Conservation (phyloP, 2,797 vertebrate species). For the Channallabes apus region DNA sequence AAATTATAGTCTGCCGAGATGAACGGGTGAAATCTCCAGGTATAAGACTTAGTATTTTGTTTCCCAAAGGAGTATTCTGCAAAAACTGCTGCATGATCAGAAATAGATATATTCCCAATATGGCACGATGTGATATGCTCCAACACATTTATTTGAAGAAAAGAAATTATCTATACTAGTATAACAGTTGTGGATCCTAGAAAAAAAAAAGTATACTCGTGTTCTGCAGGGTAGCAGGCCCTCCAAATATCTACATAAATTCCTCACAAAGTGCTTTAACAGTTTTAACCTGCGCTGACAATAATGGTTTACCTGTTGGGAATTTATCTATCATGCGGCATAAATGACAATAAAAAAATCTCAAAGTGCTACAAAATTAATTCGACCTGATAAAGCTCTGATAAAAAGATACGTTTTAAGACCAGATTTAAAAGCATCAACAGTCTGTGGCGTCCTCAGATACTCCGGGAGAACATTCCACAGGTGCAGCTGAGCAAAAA, state of each 20-base stretch:
- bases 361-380: too few species aligned
- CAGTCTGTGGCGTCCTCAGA: too few species aligned
- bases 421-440: too few species aligned
- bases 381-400: too few species aligned
- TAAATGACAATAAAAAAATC: too few species aligned
- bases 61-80: background rate
- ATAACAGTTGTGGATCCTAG: background rate
- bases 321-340: background rate
- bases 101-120: conserved; percentile 17
- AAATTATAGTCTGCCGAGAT: background rate
- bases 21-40: background rate
- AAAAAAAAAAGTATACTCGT: too few species aligned
- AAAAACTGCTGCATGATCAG: conserved; percentile 21
- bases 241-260: conserved; percentile 33
- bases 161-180: conserved; percentile 35
- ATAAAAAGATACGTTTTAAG: too few species aligned
- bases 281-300: background rate
- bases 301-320: background rate
- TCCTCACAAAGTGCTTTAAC: conserved; percentile 20
- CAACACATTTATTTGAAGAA: background rate
- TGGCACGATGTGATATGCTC: background rate
- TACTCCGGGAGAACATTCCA: too few species aligned
- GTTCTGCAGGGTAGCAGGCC: background rate
- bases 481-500: too few species aligned
- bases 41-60: background rate